Conservation (phyloP, 2,113 vertebrate genomes). For the Hirundichthys speculiger region DNA sequence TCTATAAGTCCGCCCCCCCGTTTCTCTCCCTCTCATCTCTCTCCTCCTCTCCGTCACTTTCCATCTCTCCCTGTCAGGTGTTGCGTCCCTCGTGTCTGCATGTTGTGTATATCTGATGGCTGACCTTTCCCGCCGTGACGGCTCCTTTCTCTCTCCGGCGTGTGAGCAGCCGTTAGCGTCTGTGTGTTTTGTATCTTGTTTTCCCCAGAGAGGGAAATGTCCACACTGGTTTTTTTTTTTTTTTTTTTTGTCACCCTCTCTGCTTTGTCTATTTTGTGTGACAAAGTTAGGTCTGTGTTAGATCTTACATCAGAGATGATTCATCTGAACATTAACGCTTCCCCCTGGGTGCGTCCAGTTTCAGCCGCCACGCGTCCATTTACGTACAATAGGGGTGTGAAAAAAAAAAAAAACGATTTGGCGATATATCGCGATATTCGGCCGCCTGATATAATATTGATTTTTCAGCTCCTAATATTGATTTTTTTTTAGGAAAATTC, state of each 20-base stretch:
- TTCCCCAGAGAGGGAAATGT: slow-evolving; percentile 35
- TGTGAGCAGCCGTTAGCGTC: slow-evolving; percentile 32
- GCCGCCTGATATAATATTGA: no score
- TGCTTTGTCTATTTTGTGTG: slow-evolving; percentile 62
- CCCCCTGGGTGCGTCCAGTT: no score
- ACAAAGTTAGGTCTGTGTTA: background rate
- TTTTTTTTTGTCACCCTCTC: no score
- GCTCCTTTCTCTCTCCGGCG: slow-evolving; percentile 77
- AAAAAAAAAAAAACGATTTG: no score
- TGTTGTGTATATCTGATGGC: slow-evolving; percentile 77
- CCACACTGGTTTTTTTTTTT: no score
- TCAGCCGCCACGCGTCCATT: no score
- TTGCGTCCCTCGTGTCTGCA: slow-evolving; percentile 61
- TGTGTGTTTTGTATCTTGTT: slow-evolving; percentile 61
- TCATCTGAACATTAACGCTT: no score
- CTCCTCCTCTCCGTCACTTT: slow-evolving; percentile 55
- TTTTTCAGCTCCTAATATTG: no score
- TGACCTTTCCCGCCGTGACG: slow-evolving; percentile 81
- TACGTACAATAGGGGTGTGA: no score
- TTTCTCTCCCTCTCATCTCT: slow-evolving; percentile 28
- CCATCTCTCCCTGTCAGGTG: slow-evolving; percentile 69
- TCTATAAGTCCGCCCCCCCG: slow-evolving; percentile 38
- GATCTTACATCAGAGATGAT: slow-evolving; percentile 1
- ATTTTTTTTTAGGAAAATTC: no score
- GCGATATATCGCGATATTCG: no score